Conservation (phyloP, 2,888 invertebrate species). For the Entomobrya proxima region DNA sequence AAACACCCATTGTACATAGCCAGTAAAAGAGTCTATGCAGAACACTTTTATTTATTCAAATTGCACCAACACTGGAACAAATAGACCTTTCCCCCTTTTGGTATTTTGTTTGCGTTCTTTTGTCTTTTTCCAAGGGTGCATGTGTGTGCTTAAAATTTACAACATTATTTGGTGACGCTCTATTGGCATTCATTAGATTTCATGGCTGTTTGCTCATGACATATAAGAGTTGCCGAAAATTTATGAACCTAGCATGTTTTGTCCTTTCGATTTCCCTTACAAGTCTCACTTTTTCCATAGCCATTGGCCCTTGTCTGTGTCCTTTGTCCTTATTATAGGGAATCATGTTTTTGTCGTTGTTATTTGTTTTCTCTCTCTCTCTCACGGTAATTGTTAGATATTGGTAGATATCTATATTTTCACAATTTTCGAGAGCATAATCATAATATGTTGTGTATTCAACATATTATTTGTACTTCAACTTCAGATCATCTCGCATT, state of each 20-base stretch:
- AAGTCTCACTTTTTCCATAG: not conserved
- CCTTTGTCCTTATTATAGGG: not conserved
- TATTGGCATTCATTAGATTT: constrained; percentile 60
- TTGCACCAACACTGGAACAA: not conserved
- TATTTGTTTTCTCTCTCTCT: constrained; percentile 2
- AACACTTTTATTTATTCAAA: constrained; percentile 26
- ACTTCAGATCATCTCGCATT: too few species aligned
- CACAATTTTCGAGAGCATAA: constrained; percentile 25
- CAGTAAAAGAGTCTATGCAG: not conserved
- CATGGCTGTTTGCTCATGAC: constrained; percentile 52
- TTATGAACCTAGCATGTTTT: constrained; percentile 47
- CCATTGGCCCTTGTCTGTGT: not conserved
- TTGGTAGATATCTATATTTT: not conserved
- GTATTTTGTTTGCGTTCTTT: not conserved
- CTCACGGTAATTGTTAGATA: constrained; percentile 25
- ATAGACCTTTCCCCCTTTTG: not conserved
- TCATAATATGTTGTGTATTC: too few species aligned
- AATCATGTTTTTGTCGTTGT: not conserved
- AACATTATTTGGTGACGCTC: constrained; percentile 41
- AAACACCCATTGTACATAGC: not conserved
- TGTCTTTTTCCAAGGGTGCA: not conserved
- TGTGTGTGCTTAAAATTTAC: constrained; percentile 41
- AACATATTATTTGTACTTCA: too few species aligned
- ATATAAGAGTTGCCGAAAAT: constrained; percentile 52
- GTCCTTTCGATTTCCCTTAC: not conserved